Percentiles rank a stretch among this genome's conserved stretches.
These are phyloP conservation scores for Temnothorax ravouxi DNA, from an alignment of 2,888 invertebrate genomes.

Conservation along the genomic window DNA sequence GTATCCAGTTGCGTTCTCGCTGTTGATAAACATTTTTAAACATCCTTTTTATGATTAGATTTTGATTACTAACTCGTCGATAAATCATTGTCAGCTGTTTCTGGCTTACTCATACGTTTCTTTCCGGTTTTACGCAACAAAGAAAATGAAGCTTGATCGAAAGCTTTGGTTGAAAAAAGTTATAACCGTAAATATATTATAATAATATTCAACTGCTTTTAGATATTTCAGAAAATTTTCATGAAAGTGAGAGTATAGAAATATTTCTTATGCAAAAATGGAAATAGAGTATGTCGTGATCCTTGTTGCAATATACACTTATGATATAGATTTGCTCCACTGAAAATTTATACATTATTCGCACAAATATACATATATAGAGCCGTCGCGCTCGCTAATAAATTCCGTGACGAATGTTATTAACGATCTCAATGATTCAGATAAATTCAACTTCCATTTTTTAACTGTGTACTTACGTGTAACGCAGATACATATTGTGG, in stretches of 20 bases:
- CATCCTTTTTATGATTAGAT: neutral
- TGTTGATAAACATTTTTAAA: constrained; percentile 30
- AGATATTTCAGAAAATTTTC: neutral
- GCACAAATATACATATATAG: neutral
- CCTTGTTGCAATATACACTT: neutral
- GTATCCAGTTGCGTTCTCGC: constrained; percentile 16
- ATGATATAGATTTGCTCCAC: constrained; percentile 7
- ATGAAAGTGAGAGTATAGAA: constrained; percentile 22
- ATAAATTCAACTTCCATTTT: constrained; percentile 9
- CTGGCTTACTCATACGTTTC: neutral
- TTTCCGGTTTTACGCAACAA: neutral
- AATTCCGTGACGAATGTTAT: neutral
- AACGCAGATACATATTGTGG: neutral
- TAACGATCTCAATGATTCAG: neutral
- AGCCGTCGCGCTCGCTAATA: neutral
- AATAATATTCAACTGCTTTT: constrained; percentile 18
- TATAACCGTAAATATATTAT: neutral
- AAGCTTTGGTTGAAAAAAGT: neutral
- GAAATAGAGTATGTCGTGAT: neutral
- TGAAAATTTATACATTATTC: constrained; percentile 13
- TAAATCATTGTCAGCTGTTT: neutral
- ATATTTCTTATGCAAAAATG: constrained; percentile 7
- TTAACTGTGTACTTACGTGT: neutral
- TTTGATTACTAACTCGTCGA: constrained; percentile 7
- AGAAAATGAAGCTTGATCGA: neutral